Percentiles rank a stretch among this genome's conserved stretches.
These are phyloP conservation scores for Malurus splendens DNA, from an alignment of 2,797 vertebrate species.

Conservation along the genomic window DNA sequence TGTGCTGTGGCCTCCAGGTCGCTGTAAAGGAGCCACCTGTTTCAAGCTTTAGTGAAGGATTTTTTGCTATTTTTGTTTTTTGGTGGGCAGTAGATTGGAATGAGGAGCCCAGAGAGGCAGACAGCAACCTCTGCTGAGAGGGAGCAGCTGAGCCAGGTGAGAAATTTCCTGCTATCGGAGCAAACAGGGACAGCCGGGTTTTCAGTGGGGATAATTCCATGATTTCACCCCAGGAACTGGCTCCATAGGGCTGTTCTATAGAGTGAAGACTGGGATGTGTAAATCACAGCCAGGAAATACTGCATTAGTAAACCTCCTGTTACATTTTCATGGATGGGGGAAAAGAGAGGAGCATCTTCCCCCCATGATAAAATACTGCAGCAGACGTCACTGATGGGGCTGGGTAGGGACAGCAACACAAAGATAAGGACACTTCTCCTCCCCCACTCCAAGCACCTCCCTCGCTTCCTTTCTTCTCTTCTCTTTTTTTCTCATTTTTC, in stretches of 20 bases:
- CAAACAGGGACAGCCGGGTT: not conserved
- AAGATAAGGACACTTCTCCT: constrained; percentile 17
- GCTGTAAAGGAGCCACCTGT: not conserved
- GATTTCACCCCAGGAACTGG: not conserved
- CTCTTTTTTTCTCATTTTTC: constrained; percentile 56
- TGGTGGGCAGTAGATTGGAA: not conserved
- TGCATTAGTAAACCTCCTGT: not conserved
- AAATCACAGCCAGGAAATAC: not conserved
- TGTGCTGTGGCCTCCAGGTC: not conserved
- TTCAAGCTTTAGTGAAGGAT: not conserved
- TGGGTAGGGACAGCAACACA: constrained; percentile 8
- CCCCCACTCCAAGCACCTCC: not conserved
- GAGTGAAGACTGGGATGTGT: not conserved
- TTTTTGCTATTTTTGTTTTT: not conserved
- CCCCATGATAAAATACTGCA: not conserved
- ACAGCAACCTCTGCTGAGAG: not conserved
- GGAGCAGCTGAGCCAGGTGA: not conserved
- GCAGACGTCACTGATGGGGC: not conserved
- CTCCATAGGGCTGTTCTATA: not conserved
- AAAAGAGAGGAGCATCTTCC: not conserved
- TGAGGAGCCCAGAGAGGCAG: not conserved
- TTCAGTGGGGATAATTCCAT: not conserved
- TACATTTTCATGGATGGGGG: not conserved
- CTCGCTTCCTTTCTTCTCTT: constrained; percentile 13
- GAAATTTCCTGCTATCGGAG: not conserved